Conservation (phyloP, 2,888 invertebrate species). For the Dryomyza anilis region DNA sequence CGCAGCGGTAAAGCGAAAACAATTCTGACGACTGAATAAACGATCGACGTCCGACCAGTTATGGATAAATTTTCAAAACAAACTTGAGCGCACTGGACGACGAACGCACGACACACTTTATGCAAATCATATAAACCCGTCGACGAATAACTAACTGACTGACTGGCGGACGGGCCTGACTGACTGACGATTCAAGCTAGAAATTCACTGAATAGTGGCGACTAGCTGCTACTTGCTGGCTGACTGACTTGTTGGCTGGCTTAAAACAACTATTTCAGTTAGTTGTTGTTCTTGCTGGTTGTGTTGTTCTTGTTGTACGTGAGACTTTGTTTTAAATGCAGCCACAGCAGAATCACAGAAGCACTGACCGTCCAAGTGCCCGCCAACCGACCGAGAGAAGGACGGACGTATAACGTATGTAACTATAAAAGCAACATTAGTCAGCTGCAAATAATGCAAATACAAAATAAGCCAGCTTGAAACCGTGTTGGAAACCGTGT, state of each 20-base stretch:
- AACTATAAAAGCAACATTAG: background rate
- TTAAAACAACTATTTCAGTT: background rate
- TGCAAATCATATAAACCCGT: slow-evolving; percentile 22
- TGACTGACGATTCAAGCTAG: slow-evolving; percentile 3
- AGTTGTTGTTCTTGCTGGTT: background rate
- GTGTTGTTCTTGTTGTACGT: too few species aligned
- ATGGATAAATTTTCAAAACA: background rate
- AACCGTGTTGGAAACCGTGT: too few species aligned
- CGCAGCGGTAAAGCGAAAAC: slow-evolving; percentile 16
- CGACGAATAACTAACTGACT: too few species aligned
- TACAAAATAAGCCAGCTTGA: too few species aligned
- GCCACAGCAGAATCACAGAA: background rate
- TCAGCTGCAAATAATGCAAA: too few species aligned
- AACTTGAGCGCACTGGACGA: slow-evolving; percentile 10
- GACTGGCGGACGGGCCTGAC: too few species aligned
- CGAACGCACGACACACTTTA: slow-evolving; percentile 30
- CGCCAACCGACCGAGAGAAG: background rate
- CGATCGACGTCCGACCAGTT: slow-evolving; percentile 2
- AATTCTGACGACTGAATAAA: background rate
- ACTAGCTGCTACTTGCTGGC: background rate
- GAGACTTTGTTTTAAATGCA: background rate
- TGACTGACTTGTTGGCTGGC: too few species aligned
- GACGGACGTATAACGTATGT: too few species aligned
- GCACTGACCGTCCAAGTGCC: background rate
- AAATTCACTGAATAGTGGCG: background rate